Evolutionary conservation across 2,888 invertebrate genomes (phyloP).

Genomic region (Aphodius granarius): DNA sequence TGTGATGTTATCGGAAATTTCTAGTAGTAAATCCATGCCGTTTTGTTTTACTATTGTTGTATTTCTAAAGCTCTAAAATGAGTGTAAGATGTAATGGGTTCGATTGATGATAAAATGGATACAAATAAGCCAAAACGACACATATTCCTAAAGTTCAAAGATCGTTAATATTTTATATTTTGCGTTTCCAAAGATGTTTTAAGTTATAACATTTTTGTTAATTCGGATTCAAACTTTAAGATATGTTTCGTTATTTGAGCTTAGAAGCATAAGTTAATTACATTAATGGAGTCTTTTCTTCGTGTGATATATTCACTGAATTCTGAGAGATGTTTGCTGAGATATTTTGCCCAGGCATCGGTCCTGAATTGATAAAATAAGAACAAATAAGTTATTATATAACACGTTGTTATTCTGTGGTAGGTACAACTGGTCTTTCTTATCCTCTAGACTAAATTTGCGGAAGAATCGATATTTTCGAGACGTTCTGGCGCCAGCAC

Average conservation of each 20-base stretch:
- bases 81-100: background rate
- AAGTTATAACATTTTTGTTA: background rate
- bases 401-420: background rate
- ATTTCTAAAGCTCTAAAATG: conserved; percentile 41
- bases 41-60: conserved; percentile 63
- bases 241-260: background rate
- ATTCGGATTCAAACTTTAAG: background rate
- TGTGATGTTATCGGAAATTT: conserved; percentile 79
- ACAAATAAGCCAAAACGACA: background rate
- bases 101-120: background rate
- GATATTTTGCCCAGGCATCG: background rate
- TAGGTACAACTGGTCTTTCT: background rate
- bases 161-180: background rate
- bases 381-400: background rate
- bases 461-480: conserved; percentile 28
- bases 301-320: conserved; percentile 77
- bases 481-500: conserved; percentile 29
- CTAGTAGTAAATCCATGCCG: conserved; percentile 73
- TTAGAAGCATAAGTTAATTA: conserved; percentile 46
- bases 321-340: conserved; percentile 57
- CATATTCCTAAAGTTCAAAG: background rate
- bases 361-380: background rate
- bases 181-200: too few relatives aligned
- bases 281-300: conserved; percentile 73
- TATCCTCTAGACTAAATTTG: background rate